Percentiles rank a stretch among this genome's conserved stretches.
Conservation (phyloP, 2,888 invertebrate genomes). For the Dryobotodes eremita region DNA sequence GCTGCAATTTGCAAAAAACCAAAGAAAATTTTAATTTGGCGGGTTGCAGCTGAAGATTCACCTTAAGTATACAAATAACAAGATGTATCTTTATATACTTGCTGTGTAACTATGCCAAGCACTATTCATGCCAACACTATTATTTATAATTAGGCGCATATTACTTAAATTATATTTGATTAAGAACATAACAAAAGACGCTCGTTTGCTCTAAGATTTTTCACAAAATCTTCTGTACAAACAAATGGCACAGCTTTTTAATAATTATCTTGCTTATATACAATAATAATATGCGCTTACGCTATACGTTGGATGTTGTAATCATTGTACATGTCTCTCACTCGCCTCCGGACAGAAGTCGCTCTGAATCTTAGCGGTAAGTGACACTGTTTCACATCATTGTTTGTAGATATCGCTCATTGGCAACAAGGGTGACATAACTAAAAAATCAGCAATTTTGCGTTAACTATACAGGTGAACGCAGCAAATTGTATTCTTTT, state of each 20-base stretch:
- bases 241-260: neutral
- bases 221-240: neutral
- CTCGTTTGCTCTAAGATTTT: neutral
- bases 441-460: too few species aligned
- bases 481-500: too few species aligned
- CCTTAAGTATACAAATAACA: neutral
- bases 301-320: constrained; percentile 59
- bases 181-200: neutral
- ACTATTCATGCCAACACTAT: constrained; percentile 56
- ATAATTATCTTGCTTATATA: constrained; percentile 25
- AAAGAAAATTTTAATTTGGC: too few species aligned
- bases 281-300: constrained; percentile 50
- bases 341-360: constrained; percentile 78
- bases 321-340: constrained; percentile 76
- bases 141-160: constrained; percentile 40
- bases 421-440: too few species aligned
- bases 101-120: constrained; percentile 33
- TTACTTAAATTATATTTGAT: neutral
- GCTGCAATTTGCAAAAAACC: too few species aligned
- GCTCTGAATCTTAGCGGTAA: constrained; percentile 80
- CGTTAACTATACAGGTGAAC: too few species aligned
- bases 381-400: constrained; percentile 64
- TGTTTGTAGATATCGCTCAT: constrained; percentile 33
- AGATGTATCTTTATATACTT: neutral
- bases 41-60: too few species aligned